These are phyloP conservation scores for Dinoponera quadriceps DNA, from an alignment of 1,140 invertebrate species.

Conservation along the genomic window DNA sequence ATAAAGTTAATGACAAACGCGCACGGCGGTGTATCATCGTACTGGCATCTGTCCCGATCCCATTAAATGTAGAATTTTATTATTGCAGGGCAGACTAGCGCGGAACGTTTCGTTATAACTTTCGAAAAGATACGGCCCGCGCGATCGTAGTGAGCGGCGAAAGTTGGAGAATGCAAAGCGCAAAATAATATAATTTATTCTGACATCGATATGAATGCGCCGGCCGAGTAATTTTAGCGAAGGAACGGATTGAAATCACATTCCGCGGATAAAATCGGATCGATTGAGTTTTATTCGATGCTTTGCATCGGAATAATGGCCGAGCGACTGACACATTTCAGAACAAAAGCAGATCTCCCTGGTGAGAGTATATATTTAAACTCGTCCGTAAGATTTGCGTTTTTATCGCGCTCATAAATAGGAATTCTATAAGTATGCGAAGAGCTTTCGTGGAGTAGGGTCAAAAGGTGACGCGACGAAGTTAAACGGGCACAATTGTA, in stretches of 20 bases:
- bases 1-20: constrained; percentile 39
- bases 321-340: constrained; percentile 6
- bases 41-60: constrained; percentile 34
- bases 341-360: neutral
- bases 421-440: constrained; percentile 3
- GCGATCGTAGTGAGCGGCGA: neutral
- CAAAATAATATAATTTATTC: constrained; percentile 51
- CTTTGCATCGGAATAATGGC: constrained; percentile 14
- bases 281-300: constrained; percentile 14
- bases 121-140: constrained; percentile 26
- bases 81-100: constrained; percentile 38
- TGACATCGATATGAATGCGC: constrained; percentile 26
- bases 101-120: constrained; percentile 53
- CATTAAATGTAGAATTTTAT: constrained; percentile 66
- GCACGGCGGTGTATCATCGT: constrained; percentile 40
- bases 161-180: constrained; percentile 17
- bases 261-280: constrained; percentile 5
- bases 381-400: constrained; percentile 11
- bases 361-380: constrained; percentile 40
- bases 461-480: constrained; percentile 33
- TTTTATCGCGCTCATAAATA: constrained; percentile 26
- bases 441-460: neutral
- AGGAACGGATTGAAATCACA: constrained; percentile 39
- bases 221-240: constrained; percentile 32
- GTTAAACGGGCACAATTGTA: neutral